Evolutionary conservation across 2,888 invertebrate genomes (phyloP).

Genomic region (Pelosia muscerda): DNA sequence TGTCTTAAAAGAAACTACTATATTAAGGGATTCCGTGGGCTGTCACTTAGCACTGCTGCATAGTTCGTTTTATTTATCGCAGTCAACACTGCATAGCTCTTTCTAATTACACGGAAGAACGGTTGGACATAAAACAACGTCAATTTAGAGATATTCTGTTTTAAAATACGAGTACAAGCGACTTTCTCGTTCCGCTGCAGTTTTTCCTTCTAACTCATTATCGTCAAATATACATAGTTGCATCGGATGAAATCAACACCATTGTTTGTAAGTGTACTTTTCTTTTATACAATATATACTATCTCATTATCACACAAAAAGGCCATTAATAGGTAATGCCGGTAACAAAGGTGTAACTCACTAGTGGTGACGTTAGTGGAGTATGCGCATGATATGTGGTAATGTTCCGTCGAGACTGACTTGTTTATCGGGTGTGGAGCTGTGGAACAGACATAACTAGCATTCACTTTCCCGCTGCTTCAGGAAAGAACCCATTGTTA

Average conservation of each 20-base stretch:
- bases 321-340: constrained; percentile 56
- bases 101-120: constrained; percentile 38
- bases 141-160: constrained; percentile 5
- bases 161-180: not conserved
- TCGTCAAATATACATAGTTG: constrained; percentile 23
- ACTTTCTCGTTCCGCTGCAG: not conserved
- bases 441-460: constrained; percentile 56
- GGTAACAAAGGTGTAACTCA: constrained; percentile 58
- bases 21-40: constrained; percentile 16
- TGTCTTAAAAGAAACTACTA: not conserved
- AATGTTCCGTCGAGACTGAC: constrained; percentile 58
- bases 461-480: constrained; percentile 58
- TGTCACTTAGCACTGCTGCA: constrained; percentile 29
- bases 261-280: constrained; percentile 34
- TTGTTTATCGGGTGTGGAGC: constrained; percentile 69
- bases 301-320: constrained; percentile 57
- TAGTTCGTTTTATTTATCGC: constrained; percentile 37
- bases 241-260: constrained; percentile 28
- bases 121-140: constrained; percentile 15
- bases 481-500: constrained; percentile 72
- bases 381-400: constrained; percentile 67
- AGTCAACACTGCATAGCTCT: constrained; percentile 35
- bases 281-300: constrained; percentile 38
- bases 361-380: constrained; percentile 56
- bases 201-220: constrained; percentile 17